These are phyloP conservation scores for Platycheirus rosarum DNA, from an alignment of 2,888 invertebrate genomes.

Conservation along the genomic window DNA sequence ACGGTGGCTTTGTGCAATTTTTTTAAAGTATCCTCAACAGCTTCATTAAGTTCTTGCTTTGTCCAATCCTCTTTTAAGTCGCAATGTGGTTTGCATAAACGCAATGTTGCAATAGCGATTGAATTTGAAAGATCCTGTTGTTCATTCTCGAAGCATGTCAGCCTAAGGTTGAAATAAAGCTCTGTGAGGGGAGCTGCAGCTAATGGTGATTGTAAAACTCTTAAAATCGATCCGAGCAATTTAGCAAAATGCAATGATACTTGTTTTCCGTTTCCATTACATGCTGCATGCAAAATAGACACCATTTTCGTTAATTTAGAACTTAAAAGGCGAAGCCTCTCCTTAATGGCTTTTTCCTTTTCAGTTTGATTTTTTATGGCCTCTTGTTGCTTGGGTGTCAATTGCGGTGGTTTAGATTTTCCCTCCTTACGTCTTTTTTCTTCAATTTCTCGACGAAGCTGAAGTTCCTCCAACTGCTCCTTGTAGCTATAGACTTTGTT, in stretches of 20 bases:
- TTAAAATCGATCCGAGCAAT: constrained; percentile 79
- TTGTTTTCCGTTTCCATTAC: constrained; percentile 79
- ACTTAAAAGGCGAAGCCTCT: constrained; percentile 86
- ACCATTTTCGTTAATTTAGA: constrained; percentile 78
- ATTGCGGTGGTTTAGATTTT: constrained; percentile 88
- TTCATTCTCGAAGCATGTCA: constrained; percentile 83
- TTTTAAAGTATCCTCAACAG: constrained; percentile 86
- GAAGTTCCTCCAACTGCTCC: constrained; percentile 97
- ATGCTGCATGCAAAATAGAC: constrained; percentile 80
- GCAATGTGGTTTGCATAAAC: constrained; percentile 90
- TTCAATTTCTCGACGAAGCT: constrained; percentile 95
- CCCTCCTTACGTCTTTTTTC: constrained; percentile 93
- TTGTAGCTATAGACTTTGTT: constrained; percentile 98
- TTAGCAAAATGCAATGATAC: constrained; percentile 79
- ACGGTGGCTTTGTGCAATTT: constrained; percentile 83
- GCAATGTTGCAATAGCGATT: constrained; percentile 89
- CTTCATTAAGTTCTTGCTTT: constrained; percentile 86
- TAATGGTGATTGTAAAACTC: constrained; percentile 88
- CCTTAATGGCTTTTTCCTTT: constrained; percentile 91
- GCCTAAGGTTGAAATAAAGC: constrained; percentile 86
- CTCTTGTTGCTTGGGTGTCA: constrained; percentile 96
- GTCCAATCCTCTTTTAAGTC: constrained; percentile 91
- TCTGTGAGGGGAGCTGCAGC: constrained; percentile 88
- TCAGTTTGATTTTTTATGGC: constrained; percentile 92
- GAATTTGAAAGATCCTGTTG: constrained; percentile 84